phyloP scores from a whole-genome alignment of 2,113 vertebrate genomes.

The Alethe diademata region DNA sequence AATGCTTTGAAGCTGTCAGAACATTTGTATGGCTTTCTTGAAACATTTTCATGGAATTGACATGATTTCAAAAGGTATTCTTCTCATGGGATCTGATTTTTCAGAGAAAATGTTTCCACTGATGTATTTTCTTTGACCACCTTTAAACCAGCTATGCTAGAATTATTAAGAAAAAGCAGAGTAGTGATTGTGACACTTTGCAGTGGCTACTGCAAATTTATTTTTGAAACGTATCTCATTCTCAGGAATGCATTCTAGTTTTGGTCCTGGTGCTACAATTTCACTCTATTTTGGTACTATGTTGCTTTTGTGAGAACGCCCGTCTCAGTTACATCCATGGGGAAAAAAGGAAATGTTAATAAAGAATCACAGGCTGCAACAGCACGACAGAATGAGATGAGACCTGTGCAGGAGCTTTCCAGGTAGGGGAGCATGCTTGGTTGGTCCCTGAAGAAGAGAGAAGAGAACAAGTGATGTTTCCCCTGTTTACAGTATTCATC shows the following conservation, averaged over 20 bases:
- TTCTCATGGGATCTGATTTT: neutral
- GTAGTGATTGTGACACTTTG: neutral
- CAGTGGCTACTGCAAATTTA: neutral
- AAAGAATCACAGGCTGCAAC: neutral
- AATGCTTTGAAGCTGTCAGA: neutral
- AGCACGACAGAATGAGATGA: neutral
- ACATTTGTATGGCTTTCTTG: neutral
- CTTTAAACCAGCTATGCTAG: neutral
- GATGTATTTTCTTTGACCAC: neutral
- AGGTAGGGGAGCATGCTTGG: accelerated
- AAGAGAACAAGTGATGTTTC: neutral
- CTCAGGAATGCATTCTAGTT: neutral
- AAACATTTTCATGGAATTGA: neutral
- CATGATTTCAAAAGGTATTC: neutral
- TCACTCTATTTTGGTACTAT: neutral
- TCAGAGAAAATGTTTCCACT: neutral
- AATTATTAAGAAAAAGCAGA: neutral
- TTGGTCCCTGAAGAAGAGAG: neutral
- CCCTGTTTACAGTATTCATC: neutral
- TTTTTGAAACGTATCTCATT: neutral
- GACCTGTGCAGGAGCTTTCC: neutral
- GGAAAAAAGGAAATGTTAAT: neutral
- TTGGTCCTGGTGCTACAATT: neutral
- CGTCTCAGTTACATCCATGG: neutral
- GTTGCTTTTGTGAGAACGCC: neutral